Evolutionary conservation across 1,140 invertebrate species (phyloP), one percentile per base, ranked within the genome.

Genomic region (Calliopsis andreniformis): DNA sequence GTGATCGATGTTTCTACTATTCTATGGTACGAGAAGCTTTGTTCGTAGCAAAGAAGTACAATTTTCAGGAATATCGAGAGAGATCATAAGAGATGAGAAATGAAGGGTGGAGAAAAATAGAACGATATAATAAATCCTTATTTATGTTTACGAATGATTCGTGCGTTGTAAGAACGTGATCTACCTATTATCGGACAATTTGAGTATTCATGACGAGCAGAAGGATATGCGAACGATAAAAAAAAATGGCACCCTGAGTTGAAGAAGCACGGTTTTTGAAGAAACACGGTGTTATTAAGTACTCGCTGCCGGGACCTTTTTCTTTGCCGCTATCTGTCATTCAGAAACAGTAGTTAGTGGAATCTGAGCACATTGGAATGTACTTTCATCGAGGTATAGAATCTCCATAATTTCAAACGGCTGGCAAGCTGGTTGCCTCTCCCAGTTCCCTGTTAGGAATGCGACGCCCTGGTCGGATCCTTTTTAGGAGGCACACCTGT

Each of bases 241-340:
- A n/a, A n/a, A n/a, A n/a, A 85, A 90, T 90, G 89, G 89, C 89
- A 90, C 89, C 85, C 86, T 89, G 87, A 89, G 83, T 87, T 76
- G 87, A 90, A 90, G 89, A 90, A 90, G 85, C 87, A 90, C 88
- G 87, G 88, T 83, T 72, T 79, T 28, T 51, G 20, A 58, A 20
- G 32, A n/a, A 20, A 25, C 64, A 73, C 53, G 42, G 45, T 66
- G 45, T 39, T 79, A n/a, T 62, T 70, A 70, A 83, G 66, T 79
- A 79, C 63, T 45, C 2, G 32, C 10, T 39, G 35, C 39, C 32
- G 7, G 56, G n/a, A 39, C n/a, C 20, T 67, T 58, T 39, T 32
- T n/a, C 35, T 62, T 69, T 32, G 18, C 25, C 20, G 18, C 49
- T 70, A 18, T 28, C 45, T 55, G 43, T 32, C 25, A 28, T 59